Evolutionary conservation across 2,888 invertebrate species (phyloP).

Genomic region (Ennomos fuscantarius): DNA sequence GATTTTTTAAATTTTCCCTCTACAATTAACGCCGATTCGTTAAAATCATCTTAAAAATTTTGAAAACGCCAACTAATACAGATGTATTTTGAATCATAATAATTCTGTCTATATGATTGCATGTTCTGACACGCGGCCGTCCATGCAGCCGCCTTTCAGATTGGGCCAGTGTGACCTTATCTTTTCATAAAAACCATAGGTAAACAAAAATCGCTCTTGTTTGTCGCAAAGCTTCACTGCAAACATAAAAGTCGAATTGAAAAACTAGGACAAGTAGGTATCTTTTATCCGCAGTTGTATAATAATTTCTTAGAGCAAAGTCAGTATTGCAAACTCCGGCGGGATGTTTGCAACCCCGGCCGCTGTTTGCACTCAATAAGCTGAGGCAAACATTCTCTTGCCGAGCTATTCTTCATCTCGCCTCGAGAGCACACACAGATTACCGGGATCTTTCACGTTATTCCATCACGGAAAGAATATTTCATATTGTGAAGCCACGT

Average conservation of each 20-base stretch:
- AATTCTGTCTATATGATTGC: no score
- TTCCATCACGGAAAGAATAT: conserved; percentile 18
- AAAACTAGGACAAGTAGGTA: conserved; percentile 13
- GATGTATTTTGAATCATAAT: no score
- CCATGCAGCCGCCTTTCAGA: no score
- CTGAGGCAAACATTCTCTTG: conserved; percentile 59
- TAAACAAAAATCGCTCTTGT: no score
- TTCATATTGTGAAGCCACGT: conserved; percentile 21
- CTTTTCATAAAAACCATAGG: no score
- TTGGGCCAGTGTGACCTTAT: no score
- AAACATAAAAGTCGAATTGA: conserved; percentile 6
- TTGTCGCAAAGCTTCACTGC: neutral
- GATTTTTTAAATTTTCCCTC: no score
- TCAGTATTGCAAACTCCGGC: conserved; percentile 28
- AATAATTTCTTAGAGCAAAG: conserved; percentile 53
- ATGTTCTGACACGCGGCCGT: no score
- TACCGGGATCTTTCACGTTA: conserved; percentile 23
- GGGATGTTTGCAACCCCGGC: conserved; percentile 49
- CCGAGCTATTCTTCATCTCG: conserved; percentile 52
- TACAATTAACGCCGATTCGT: no score
- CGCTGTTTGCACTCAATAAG: conserved; percentile 71
- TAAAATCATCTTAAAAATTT: no score
- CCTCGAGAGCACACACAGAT: conserved; percentile 33
- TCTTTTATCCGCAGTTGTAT: conserved; percentile 40
- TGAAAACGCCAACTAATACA: no score